Percentiles rank a stretch among this genome's conserved stretches.
Evolutionary conservation across 2,888 invertebrate species (phyloP).

Genomic region (Melikaiella ostensackeni): DNA sequence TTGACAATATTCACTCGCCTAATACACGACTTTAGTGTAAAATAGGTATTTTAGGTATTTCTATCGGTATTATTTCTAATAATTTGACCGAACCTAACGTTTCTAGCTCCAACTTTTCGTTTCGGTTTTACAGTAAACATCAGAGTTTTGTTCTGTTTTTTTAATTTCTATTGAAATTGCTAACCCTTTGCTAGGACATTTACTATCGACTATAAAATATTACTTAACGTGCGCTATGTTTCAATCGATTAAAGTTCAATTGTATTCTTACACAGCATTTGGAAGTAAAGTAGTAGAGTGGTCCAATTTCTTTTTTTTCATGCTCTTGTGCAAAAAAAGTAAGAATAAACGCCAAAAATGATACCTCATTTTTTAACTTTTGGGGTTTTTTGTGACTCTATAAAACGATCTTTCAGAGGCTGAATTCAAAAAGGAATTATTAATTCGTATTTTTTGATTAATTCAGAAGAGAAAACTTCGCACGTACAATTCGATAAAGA

Average conservation of each 20-base stretch:
- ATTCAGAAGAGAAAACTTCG: no score
- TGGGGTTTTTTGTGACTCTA: no score
- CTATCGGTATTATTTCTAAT: constrained; percentile 27
- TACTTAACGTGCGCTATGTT: constrained; percentile 42
- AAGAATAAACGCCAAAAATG: no score
- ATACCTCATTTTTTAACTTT: no score
- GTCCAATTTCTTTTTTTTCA: no score
- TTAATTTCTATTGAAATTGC: constrained; percentile 5
- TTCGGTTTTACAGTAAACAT: neutral
- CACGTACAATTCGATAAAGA: no score
- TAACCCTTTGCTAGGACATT: constrained; percentile 42
- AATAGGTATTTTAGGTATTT: constrained; percentile 54
- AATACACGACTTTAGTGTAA: constrained; percentile 58
- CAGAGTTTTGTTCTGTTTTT: neutral
- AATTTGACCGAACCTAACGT: constrained; percentile 43
- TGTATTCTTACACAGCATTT: constrained; percentile 29
- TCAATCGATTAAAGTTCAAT: constrained; percentile 27
- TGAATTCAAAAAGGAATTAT: no score
- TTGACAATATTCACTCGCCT: constrained; percentile 55
- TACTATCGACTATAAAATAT: constrained; percentile 46
- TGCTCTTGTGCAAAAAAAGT: no score
- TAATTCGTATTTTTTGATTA: no score
- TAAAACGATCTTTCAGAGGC: no score
- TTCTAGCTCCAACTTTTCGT: constrained; percentile 1
- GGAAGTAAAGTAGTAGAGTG: constrained; percentile 38